Percentiles rank a stretch among this genome's conserved stretches.
phyloP scores from a whole-genome alignment of 30 jellyfish, hydroid and myxozoan genomes.

The Calvadosia cruxmelitensis region DNA sequence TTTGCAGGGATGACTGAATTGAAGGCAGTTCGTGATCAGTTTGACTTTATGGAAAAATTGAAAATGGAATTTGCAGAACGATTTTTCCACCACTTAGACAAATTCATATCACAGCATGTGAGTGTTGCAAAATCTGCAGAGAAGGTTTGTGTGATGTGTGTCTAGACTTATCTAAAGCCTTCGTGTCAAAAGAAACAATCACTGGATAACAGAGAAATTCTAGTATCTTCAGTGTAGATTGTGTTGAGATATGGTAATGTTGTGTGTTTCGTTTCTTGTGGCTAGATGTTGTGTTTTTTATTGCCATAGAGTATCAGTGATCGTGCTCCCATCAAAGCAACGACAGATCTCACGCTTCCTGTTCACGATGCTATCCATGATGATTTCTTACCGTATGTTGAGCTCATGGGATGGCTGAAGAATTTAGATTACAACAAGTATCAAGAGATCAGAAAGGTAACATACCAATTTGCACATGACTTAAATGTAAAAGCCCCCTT shows the following conservation, averaged over 20 bases:
- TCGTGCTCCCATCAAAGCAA: conserved; percentile 12
- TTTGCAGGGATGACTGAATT: conserved; percentile 68
- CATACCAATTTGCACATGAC: too few species aligned
- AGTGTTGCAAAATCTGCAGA: too few species aligned
- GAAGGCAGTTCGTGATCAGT: conserved; percentile 76
- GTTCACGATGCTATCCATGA: conserved; percentile 77
- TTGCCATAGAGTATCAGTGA: conserved; percentile 63
- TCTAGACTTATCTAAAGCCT: too few species aligned
- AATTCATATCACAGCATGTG: conserved; percentile 72
- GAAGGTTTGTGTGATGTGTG: too few species aligned
- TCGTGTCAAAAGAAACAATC: too few species aligned
- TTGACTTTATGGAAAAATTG: conserved; percentile 28
- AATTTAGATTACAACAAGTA: conserved; percentile 63
- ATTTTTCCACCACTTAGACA: conserved; percentile 62
- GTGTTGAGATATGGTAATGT: not conserved
- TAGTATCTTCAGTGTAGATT: too few species aligned
- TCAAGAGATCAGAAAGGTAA: conserved; percentile 68
- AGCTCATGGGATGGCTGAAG: conserved; percentile 88
- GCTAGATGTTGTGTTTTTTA: not conserved
- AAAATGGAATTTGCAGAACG: conserved; percentile 76
- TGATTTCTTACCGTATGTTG: conserved; percentile 76
- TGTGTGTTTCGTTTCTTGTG: not conserved
- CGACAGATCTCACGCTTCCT: conserved; percentile 50
- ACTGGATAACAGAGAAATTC: too few species aligned
- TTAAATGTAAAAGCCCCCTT: too few species aligned